phyloP scores from a whole-genome alignment of 2,797 vertebrate genomes.

The Parambassis ranga region DNA sequence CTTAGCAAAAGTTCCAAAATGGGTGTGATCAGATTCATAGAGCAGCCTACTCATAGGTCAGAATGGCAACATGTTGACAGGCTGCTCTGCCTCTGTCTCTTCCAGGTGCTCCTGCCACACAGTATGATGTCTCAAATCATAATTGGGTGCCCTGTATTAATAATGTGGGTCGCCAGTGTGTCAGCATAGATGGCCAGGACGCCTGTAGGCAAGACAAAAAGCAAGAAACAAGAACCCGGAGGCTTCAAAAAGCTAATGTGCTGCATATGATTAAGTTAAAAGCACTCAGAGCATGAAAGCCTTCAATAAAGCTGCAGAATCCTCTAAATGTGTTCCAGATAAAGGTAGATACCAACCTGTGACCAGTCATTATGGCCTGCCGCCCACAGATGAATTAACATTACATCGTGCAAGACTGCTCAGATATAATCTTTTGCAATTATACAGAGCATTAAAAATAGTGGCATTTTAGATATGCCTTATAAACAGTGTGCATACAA shows the following conservation, averaged over 20 bases:
- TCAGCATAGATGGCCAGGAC: background rate
- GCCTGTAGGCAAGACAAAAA: background rate
- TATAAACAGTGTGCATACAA: too few species aligned
- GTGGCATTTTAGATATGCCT: too few species aligned
- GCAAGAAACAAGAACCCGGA: background rate
- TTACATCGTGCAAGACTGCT: background rate
- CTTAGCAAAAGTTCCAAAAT: too few species aligned
- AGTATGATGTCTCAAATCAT: background rate
- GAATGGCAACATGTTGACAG: too few species aligned
- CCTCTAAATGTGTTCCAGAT: background rate
- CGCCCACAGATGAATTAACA: background rate
- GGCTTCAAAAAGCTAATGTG: constrained; percentile 30
- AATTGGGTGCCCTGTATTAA: background rate
- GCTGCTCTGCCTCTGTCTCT: background rate
- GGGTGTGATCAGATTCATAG: too few species aligned
- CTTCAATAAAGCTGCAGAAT: background rate
- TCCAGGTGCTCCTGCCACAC: background rate
- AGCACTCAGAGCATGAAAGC: background rate
- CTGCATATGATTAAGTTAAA: constrained; percentile 26
- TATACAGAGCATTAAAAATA: background rate
- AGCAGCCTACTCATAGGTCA: too few species aligned
- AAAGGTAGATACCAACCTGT: background rate
- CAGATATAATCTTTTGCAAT: background rate
- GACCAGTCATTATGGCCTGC: background rate
- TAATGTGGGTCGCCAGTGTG: background rate